Percentiles rank a stretch among this genome's conserved stretches.
These are phyloP conservation scores for Alexandromys fortis DNA, from an alignment of 2,113 vertebrate genomes.

Conservation along the genomic window DNA sequence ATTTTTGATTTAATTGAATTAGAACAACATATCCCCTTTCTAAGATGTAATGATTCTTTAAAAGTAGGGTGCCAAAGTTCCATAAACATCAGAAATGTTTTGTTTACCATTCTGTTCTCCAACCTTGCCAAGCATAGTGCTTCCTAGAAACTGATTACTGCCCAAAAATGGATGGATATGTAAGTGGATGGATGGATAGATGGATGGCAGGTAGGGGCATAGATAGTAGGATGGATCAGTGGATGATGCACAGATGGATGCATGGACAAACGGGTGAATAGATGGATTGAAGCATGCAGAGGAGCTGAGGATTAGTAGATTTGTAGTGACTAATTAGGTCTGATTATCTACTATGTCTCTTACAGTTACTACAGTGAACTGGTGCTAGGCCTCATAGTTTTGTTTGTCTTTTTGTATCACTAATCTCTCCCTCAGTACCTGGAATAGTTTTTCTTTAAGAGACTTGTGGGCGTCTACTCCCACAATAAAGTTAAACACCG, in stretches of 20 bases:
- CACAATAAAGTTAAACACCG: neutral
- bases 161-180: neutral
- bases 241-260: neutral
- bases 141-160: neutral
- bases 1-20: constrained; percentile 48
- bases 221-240: no score
- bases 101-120: neutral
- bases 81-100: neutral
- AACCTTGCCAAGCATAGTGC: neutral
- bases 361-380: neutral
- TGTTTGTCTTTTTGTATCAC: neutral
- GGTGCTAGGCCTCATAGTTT: neutral
- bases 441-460: neutral
- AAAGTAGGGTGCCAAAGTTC: neutral
- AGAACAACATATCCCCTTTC: neutral
- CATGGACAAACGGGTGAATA: no score
- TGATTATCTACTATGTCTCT: neutral
- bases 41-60: constrained; percentile 40
- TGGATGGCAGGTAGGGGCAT: neutral
- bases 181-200: neutral
- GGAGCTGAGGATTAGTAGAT: neutral
- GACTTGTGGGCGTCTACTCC: neutral
- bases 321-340: neutral
- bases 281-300: neutral
- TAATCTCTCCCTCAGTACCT: neutral